Evolutionary conservation across 1,140 invertebrate species (phyloP), one percentile per base, ranked within the genome.

Genomic region (Listronotus oregonensis): DNA sequence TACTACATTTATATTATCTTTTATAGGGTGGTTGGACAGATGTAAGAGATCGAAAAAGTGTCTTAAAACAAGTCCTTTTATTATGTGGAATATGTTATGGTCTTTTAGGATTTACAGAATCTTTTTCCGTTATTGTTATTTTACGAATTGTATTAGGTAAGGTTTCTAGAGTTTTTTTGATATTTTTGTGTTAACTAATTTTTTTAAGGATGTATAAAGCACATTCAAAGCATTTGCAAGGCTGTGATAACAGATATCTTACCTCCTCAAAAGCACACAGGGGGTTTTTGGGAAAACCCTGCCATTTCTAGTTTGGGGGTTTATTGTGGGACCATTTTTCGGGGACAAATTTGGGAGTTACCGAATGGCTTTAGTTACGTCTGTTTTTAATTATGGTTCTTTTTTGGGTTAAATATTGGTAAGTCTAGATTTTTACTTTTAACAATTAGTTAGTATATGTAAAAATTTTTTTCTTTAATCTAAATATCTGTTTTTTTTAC

Each of bases 211-310:
- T 71, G 86, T 64, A 86, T 89, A 65, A 91, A 91, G 77, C 89
- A 91, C 78, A 89, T 86, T 39, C 89, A 90, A 75, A 84, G 84
- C 59, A 79, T 91, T 46, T 83, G 82, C 46, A 88, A 85, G 70
- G 85, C 87, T 6, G 78, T 87, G 64, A 80, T 90, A 34, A 82
- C 87, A 15, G 88, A 90, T 78, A 79, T 86, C 58, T 79, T 80
- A 54, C 75, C 83, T 65, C 72, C 79, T 43, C 72, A 80, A 8
- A 76, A 85, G 46, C 86, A 86, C 64, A 82, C 83, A 11, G 75
- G 77, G 34, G n/a, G 83, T 85, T 39, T 85, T 86, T 73, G 88
- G 88, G 10, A 82, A 81, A 71, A 86, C 89, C 75, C 86, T 71
- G 85, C 88, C 8, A 82, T 86, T 58, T 86, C 86, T 44, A 85